These are phyloP conservation scores for Thripadectes ignobilis DNA, from an alignment of 2,797 vertebrate species.

Conservation along the genomic window DNA sequence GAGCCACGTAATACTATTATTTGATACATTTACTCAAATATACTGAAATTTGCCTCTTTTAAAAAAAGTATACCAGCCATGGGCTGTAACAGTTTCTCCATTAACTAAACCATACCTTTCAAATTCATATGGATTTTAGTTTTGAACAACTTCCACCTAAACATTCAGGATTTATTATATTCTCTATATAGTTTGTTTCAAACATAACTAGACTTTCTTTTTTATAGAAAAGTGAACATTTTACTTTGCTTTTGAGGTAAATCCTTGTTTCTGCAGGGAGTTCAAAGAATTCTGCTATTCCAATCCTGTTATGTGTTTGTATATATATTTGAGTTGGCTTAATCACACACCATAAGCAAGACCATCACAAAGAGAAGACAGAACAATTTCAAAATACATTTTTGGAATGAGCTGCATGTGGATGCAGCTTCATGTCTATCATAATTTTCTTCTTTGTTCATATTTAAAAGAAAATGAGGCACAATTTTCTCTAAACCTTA, in stretches of 20 bases:
- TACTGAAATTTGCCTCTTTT: background rate
- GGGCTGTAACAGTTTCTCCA: background rate
- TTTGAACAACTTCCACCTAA: background rate
- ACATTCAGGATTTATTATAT: background rate
- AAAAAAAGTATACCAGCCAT: background rate
- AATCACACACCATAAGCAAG: conserved; percentile 16
- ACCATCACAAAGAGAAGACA: background rate
- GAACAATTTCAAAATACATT: conserved; percentile 45
- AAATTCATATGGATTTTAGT: background rate
- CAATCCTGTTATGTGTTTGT: conserved; percentile 11
- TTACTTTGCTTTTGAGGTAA: conserved; percentile 44
- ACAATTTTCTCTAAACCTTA: background rate
- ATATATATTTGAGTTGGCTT: conserved; percentile 37
- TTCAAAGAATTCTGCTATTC: conserved; percentile 33
- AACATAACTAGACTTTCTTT: conserved; percentile 21
- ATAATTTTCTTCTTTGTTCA: background rate
- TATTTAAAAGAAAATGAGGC: conserved; percentile 15
- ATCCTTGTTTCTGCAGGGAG: conserved; percentile 60
- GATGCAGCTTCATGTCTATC: background rate
- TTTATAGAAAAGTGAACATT: conserved; percentile 22
- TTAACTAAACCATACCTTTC: background rate
- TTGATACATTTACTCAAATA: background rate
- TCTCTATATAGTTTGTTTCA: conserved; percentile 13
- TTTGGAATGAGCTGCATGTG: conserved; percentile 29
- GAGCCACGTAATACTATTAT: background rate